A percentile compares a stretch with the other conserved stretches of the same genome.
Evolutionary conservation across 1,140 invertebrate genomes (phyloP).

Genomic region (Triops longicaudatus): DNA sequence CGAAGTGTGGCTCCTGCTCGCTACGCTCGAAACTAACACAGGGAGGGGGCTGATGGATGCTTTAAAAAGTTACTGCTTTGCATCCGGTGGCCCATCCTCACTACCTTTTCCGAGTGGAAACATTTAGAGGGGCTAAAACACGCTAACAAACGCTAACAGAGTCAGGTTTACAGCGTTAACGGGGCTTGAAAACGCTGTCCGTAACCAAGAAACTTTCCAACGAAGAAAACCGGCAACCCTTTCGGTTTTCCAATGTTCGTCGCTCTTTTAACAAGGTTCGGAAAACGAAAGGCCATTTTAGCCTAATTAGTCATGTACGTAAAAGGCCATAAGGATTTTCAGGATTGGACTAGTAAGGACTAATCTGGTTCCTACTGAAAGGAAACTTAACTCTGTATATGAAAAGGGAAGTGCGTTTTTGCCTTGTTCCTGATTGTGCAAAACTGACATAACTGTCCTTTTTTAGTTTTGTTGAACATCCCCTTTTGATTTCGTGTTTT

Average conservation of each 20-base stretch:
- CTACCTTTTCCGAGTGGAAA: no score
- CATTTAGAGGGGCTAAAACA: no score
- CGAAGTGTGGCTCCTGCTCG: no score
- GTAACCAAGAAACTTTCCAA: neutral
- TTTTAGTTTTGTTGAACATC: neutral
- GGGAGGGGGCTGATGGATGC: neutral
- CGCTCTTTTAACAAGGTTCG: neutral
- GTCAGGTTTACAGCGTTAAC: no score
- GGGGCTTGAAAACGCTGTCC: neutral
- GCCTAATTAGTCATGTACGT: neutral
- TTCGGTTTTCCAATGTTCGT: neutral
- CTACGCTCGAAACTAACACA: neutral
- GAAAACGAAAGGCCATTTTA: neutral
- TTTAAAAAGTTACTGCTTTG: neutral
- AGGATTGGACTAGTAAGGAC: neutral
- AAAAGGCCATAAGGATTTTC: neutral
- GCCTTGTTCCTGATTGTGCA: neutral
- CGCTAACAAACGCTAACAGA: no score
- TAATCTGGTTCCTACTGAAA: no score
- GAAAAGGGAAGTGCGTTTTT: no score
- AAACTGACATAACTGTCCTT: neutral
- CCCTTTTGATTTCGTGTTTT: neutral
- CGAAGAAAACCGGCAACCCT: neutral
- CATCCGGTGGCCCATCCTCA: neutral
- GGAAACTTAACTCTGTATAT: no score